These are phyloP conservation scores for Lepidocyrtinus sp. DNA, from an alignment of 2,888 invertebrate species.

Conservation along the genomic window DNA sequence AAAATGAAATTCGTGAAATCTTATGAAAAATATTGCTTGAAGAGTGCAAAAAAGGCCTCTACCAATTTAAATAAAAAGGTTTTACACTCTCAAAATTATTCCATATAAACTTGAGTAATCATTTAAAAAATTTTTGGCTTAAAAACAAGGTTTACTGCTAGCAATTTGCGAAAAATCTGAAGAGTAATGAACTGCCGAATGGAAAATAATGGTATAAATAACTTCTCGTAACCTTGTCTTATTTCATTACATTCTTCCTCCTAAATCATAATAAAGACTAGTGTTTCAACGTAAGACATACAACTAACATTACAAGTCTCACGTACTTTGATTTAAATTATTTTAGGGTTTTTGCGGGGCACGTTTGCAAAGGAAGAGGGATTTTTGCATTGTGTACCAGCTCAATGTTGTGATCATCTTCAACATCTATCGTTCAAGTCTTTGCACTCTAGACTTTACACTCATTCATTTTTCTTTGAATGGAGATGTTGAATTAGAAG, in stretches of 20 bases:
- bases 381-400: neutral
- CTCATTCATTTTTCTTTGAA: constrained; percentile 23
- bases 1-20: too few species aligned
- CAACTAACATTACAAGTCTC: neutral
- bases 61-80: too few species aligned
- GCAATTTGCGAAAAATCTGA: neutral
- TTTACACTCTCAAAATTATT: too few species aligned
- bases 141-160: too few species aligned
- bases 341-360: constrained; percentile 29
- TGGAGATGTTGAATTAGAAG: neutral
- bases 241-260: neutral
- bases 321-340: too few species aligned
- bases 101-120: too few species aligned
- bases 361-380: constrained; percentile 46
- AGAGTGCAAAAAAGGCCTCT: too few species aligned
- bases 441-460: constrained; percentile 8
- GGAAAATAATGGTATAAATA: neutral
- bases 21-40: too few species aligned
- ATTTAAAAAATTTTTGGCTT: too few species aligned
- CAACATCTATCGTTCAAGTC: constrained; percentile 16
- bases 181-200: neutral
- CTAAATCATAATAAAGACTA: neutral
- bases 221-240: neutral
- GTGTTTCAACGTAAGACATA: neutral
- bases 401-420: constrained; percentile 57